Conservation (phyloP, 2,888 invertebrate species). For the Latrodectus elegans region DNA sequence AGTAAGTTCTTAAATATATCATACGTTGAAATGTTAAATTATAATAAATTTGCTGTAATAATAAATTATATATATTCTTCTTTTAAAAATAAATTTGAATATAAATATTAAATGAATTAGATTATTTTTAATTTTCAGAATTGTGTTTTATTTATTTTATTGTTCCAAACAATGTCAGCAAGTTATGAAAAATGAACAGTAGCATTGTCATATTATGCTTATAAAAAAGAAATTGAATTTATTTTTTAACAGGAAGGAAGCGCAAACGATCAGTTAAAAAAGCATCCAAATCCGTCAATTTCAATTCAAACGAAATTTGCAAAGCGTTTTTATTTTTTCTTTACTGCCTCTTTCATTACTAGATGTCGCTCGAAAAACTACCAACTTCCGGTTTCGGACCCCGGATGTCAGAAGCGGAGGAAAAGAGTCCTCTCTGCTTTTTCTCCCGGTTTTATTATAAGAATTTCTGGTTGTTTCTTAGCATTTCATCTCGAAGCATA, state of each 20-base stretch:
- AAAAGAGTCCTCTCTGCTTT: slow-evolving; percentile 27
- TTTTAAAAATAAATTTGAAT: too few species aligned
- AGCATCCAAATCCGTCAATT: slow-evolving; percentile 24
- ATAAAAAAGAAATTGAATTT: not conserved
- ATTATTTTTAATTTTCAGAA: too few species aligned
- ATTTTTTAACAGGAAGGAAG: slow-evolving; percentile 35
- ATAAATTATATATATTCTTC: too few species aligned
- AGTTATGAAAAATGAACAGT: not conserved
- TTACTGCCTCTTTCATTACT: slow-evolving; percentile 11
- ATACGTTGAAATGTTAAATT: too few species aligned
- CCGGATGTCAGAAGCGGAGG: slow-evolving; percentile 39
- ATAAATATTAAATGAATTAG: too few species aligned
- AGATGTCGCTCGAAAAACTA: slow-evolving; percentile 22
- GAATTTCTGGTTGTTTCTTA: slow-evolving; percentile 3
- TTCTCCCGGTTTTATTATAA: not conserved
- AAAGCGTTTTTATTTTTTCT: not conserved
- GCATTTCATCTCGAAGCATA: not conserved
- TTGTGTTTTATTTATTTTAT: too few species aligned
- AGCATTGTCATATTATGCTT: not conserved
- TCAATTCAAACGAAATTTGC: not conserved
- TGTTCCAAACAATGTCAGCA: too few species aligned
- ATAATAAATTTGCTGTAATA: too few species aligned
- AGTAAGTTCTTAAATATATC: too few species aligned
- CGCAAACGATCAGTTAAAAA: not conserved
- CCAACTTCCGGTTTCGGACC: slow-evolving; percentile 61